These are phyloP conservation scores for Corythornis madagascariensis DNA, from an alignment of 2,113 vertebrate genomes.

Conservation along the genomic window DNA sequence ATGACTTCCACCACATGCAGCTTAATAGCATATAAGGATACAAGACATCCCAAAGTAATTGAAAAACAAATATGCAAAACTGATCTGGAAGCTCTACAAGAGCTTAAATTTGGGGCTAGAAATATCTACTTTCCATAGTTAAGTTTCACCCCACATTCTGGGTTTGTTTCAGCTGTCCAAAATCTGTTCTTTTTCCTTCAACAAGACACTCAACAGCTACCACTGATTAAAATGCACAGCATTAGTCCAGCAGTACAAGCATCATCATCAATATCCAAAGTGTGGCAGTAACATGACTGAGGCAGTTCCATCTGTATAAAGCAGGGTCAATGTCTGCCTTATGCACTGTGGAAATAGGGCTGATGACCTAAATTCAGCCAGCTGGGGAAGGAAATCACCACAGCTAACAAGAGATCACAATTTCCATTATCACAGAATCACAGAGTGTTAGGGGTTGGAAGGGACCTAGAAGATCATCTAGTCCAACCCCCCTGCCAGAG, in stretches of 20 bases:
- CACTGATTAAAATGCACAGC: background rate
- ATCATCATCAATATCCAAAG: background rate
- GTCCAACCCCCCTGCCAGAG: too few relatives aligned
- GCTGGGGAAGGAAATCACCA: background rate
- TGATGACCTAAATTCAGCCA: background rate
- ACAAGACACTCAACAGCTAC: background rate
- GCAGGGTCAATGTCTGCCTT: background rate
- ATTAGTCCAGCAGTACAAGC: background rate
- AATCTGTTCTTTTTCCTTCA: background rate
- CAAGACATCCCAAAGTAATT: background rate
- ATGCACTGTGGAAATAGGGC: rapidly evolving
- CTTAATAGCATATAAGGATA: background rate
- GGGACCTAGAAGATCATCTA: too few relatives aligned
- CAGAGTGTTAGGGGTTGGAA: too few relatives aligned
- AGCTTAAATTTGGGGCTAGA: background rate
- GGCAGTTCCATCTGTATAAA: background rate
- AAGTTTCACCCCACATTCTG: background rate
- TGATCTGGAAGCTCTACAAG: background rate
- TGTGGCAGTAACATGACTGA: background rate
- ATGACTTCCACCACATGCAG: background rate
- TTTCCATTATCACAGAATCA: background rate
- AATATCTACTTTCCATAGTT: background rate
- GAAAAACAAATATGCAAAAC: background rate
- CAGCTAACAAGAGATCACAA: background rate
- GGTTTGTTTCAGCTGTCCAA: background rate